Percentiles rank a stretch among this genome's conserved stretches.
These are phyloP conservation scores for Pitta sordida DNA, from an alignment of 2,113 vertebrate species.

Conservation along the genomic window DNA sequence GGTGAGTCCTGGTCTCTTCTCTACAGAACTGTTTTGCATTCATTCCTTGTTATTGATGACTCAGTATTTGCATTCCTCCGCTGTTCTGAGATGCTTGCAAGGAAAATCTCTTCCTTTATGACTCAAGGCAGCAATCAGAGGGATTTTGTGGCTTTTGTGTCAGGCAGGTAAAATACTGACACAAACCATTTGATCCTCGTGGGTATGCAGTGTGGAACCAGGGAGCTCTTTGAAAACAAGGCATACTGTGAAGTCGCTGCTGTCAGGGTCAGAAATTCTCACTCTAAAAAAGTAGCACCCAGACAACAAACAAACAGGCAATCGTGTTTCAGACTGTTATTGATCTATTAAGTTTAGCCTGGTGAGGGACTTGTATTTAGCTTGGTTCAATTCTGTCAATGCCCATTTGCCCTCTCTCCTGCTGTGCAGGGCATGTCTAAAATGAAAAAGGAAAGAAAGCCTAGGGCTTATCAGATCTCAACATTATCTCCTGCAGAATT, in stretches of 20 bases:
- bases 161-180: neutral
- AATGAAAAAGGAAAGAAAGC: neutral
- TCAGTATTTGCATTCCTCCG: neutral
- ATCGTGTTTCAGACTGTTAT: neutral
- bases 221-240: neutral
- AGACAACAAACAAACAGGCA: conserved; percentile 19
- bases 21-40: neutral
- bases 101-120: neutral
- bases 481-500: neutral
- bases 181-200: neutral
- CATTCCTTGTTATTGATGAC: neutral
- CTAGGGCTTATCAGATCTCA: neutral
- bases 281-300: neutral
- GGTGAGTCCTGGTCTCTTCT: conserved; percentile 76
- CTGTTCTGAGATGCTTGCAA: neutral
- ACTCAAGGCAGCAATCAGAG: neutral
- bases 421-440: neutral
- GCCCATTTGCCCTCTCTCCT: neutral
- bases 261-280: conserved; percentile 33
- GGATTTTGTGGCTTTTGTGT: neutral
- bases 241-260: conserved; percentile 7
- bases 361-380: neutral
- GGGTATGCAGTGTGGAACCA: neutral
- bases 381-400: neutral
- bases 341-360: conserved; percentile 6